Evolutionary conservation across 1,140 invertebrate genomes (phyloP).

Genomic region (Harpegnathos saltator): DNA sequence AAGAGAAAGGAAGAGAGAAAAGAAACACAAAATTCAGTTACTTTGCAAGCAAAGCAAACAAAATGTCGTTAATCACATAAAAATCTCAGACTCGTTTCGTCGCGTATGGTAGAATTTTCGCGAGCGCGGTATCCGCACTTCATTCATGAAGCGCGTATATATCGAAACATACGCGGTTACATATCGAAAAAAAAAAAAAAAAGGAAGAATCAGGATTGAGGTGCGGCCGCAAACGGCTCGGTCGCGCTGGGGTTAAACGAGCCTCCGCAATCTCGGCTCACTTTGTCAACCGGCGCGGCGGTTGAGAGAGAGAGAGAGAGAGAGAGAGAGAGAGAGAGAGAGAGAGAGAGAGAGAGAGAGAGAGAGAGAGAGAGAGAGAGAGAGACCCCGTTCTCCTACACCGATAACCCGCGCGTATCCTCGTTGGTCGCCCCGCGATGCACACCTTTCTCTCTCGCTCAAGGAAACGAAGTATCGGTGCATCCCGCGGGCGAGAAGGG

Average conservation of each 20-base stretch:
- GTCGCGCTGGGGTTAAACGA: constrained; percentile 15
- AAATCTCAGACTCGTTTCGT: too few species aligned
- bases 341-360: too few species aligned
- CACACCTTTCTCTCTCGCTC: constrained; percentile 66
- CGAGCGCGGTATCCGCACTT: too few species aligned
- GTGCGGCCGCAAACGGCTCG: not conserved
- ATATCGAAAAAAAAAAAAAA: not conserved
- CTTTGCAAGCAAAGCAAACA: not conserved
- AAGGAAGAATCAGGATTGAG: not conserved
- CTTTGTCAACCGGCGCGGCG: constrained; percentile 35
- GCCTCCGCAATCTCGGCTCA: constrained; percentile 24
- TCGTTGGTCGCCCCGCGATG: constrained; percentile 2
- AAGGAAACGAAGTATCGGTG: constrained; percentile 70
- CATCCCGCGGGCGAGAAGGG: constrained; percentile 68
- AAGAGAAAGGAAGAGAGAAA: too few species aligned
- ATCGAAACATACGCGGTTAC: too few species aligned
- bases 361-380: too few species aligned
- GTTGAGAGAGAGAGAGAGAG: too few species aligned
- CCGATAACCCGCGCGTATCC: constrained; percentile 3
- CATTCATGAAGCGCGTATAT: too few species aligned
- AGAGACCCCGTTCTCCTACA: not conserved
- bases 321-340: too few species aligned
- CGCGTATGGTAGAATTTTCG: too few species aligned
- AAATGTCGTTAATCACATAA: too few species aligned
- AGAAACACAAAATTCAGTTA: not conserved